phyloP scores from a whole-genome alignment of 2,888 invertebrate genomes.

The Hemithea aestivaria region DNA sequence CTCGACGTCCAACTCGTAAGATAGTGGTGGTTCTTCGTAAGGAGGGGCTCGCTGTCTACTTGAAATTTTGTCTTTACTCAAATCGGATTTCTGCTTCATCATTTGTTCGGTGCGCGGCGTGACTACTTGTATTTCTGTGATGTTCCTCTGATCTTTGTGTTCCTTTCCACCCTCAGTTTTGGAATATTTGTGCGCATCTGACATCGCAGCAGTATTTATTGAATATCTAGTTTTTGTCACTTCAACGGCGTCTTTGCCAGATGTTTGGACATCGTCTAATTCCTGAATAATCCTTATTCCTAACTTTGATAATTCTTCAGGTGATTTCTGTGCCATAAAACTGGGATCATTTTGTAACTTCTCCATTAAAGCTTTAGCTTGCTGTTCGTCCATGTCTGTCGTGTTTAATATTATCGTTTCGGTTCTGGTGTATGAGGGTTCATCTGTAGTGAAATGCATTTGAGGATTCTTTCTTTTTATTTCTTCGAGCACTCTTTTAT shows the following conservation, averaged over 20 bases:
- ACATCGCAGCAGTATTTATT: constrained; percentile 62
- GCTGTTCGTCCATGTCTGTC: constrained; percentile 65
- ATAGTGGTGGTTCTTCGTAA: constrained; percentile 53
- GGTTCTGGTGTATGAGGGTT: constrained; percentile 68
- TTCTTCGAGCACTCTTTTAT: constrained; percentile 62
- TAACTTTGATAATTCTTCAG: constrained; percentile 64
- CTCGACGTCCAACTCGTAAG: constrained; percentile 68
- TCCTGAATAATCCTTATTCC: constrained; percentile 66
- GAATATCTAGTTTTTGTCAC: constrained; percentile 67
- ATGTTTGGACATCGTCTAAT: constrained; percentile 59
- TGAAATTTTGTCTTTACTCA: constrained; percentile 54
- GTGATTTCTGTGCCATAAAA: constrained; percentile 68
- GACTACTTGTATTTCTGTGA: constrained; percentile 86
- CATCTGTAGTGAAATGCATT: constrained; percentile 67
- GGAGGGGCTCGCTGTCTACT: constrained; percentile 63
- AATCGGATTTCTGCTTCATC: constrained; percentile 43
- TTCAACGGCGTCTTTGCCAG: constrained; percentile 51
- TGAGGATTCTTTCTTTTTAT: constrained; percentile 70
- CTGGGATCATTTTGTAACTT: constrained; percentile 69
- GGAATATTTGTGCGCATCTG: constrained; percentile 55
- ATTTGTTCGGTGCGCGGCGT: constrained; percentile 69
- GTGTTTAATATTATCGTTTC: constrained; percentile 78
- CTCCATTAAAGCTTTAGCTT: constrained; percentile 68
- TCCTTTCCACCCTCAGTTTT: constrained; percentile 39
- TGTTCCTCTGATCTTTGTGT: constrained; percentile 70